Conservation (phyloP, 64 coral and sea anemone species). For the Stichodactyla mertensii region DNA sequence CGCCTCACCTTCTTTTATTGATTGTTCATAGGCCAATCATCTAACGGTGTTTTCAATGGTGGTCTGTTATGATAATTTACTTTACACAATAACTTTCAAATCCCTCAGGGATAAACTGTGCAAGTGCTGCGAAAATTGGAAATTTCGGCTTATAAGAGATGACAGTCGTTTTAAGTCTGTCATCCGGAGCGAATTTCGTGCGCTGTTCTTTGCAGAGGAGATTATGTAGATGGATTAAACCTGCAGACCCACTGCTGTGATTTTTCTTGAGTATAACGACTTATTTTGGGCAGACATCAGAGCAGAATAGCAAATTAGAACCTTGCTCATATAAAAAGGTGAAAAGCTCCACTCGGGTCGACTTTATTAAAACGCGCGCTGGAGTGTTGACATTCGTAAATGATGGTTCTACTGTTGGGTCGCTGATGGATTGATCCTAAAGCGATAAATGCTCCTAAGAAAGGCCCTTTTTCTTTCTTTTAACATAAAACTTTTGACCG, state of each 20-base stretch:
- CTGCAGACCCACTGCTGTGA: neutral
- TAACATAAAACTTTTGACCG: neutral
- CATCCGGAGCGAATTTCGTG: neutral
- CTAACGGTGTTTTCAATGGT: constrained; percentile 34
- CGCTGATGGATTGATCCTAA: constrained; percentile 43
- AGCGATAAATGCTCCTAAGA: constrained; percentile 34
- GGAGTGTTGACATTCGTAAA: constrained; percentile 8
- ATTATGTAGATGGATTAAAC: neutral
- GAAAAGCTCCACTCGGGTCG: neutral
- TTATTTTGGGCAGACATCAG: neutral
- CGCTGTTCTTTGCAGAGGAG: neutral
- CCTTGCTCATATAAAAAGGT: neutral
- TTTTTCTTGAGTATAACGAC: neutral
- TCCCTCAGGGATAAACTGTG: neutral
- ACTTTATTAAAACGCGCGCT: neutral
- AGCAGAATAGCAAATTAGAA: neutral
- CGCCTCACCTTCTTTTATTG: constrained; percentile 38
- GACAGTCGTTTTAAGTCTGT: constrained; percentile 9
- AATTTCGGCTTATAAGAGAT: neutral
- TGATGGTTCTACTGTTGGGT: neutral
- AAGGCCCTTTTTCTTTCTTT: neutral
- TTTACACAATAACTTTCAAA: constrained; percentile 26
- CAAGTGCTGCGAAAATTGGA: constrained; percentile 8
- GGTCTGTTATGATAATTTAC: constrained; percentile 58
- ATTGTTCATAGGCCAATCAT: constrained; percentile 57